phyloP scores from a whole-genome alignment of 2,113 vertebrate species.

The Hippocampus barbouri region DNA sequence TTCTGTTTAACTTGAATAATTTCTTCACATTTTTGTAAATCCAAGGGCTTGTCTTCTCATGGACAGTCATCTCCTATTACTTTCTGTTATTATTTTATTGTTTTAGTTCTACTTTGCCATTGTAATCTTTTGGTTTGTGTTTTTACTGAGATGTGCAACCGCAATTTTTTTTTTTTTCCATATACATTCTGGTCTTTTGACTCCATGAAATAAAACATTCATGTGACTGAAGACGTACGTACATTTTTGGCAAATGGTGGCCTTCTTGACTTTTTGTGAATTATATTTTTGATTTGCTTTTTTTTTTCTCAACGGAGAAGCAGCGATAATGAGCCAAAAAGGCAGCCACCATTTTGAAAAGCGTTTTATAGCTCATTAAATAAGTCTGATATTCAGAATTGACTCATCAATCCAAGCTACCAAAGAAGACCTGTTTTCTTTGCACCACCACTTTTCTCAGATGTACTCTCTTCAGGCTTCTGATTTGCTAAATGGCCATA shows the following conservation, averaged over 20 bases:
- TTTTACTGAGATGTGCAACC: conserved; percentile 1
- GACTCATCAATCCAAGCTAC: background rate
- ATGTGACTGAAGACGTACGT: background rate
- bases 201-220: too few species aligned
- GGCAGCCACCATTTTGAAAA: background rate
- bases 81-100: background rate
- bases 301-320: background rate
- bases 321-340: background rate
- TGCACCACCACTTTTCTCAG: background rate
- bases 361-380: background rate
- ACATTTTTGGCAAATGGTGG: background rate
- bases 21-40: conserved; percentile 6
- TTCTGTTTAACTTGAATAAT: conserved; percentile 15
- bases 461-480: background rate
- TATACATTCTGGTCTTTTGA: background rate
- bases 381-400: background rate
- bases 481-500: background rate
- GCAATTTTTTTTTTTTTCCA: background rate
- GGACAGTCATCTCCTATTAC: conserved; percentile 11
- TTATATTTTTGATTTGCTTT: background rate
- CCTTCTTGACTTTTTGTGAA: background rate
- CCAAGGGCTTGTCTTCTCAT: conserved; percentile 8
- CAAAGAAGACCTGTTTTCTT: background rate
- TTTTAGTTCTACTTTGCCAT: background rate
- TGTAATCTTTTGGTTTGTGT: background rate